A percentile compares a stretch with the other conserved stretches of the same genome.
Conservation (phyloP, 2,797 vertebrate species). For the Babyrousa celebensis region DNA sequence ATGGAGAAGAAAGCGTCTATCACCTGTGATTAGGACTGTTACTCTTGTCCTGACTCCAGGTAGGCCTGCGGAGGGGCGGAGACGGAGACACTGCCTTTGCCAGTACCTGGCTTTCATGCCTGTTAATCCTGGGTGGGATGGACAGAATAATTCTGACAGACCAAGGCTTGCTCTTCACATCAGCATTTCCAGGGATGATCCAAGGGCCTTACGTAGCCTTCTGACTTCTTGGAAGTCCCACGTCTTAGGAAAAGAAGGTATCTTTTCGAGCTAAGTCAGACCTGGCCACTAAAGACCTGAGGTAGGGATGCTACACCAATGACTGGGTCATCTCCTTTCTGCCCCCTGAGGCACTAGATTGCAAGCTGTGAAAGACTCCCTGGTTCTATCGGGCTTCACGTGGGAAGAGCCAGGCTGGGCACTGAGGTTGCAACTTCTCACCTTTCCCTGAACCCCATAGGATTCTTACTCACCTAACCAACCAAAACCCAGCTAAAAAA, state of each 20-base stretch:
- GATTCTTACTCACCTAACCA: neutral
- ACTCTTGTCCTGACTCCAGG: neutral
- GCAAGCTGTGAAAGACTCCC: neutral
- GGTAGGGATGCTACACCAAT: too few relatives aligned
- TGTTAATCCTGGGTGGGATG: neutral
- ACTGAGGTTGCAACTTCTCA: neutral
- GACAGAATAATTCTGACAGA: neutral
- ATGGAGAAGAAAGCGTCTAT: conserved; percentile 88
- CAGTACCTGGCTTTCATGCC: neutral
- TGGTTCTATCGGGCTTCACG: neutral
- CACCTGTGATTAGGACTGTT: conserved; percentile 86
- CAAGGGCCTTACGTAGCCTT: neutral
- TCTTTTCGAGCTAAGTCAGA: neutral
- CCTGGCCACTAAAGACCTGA: neutral
- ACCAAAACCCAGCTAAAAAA: neutral
- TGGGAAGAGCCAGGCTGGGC: neutral
- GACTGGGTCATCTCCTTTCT: neutral
- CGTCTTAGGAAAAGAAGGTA: neutral
- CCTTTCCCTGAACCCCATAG: neutral
- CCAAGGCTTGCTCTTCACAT: neutral
- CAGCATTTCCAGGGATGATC: neutral
- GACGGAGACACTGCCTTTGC: neutral
- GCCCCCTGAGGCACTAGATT: neutral
- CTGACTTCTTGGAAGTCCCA: neutral
- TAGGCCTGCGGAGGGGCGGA: neutral